Evolutionary conservation across 2,888 invertebrate genomes (phyloP).

Genomic region (Apotomis turbidana): DNA sequence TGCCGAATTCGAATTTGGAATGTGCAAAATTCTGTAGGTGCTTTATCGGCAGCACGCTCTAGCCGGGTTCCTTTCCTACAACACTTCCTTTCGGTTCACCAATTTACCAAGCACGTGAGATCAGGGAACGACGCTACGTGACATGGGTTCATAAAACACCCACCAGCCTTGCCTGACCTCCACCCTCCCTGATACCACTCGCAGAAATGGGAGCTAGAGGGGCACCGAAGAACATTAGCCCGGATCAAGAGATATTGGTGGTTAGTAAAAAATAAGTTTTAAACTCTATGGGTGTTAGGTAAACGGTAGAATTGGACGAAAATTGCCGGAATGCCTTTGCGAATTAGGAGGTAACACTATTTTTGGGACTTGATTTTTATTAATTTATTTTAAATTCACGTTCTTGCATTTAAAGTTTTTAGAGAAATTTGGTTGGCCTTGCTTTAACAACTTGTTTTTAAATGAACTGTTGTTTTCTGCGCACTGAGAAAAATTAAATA

Average conservation of each 20-base stretch:
- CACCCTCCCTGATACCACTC: conserved; percentile 2
- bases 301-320: conserved; percentile 36
- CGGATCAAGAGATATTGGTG: conserved; percentile 13
- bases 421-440: too few species aligned
- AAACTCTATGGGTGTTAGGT: conserved; percentile 41
- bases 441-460: too few species aligned
- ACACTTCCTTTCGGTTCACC: conserved; percentile 48
- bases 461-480: too few species aligned
- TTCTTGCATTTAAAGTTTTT: neutral
- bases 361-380: neutral
- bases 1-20: conserved; percentile 43
- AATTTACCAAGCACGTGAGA: conserved; percentile 50
- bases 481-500: too few species aligned
- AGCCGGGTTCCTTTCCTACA: conserved; percentile 50
- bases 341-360: conserved; percentile 25
- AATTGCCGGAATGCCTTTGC: conserved; percentile 36
- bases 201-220: neutral
- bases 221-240: neutral
- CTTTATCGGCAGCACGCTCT: conserved; percentile 51
- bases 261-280: conserved; percentile 39
- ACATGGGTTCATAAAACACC: conserved; percentile 43
- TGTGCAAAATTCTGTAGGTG: conserved; percentile 48
- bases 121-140: conserved; percentile 46
- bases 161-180: conserved; percentile 14
- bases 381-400: neutral